Evolutionary conservation across 92 coral and sea anemone species (phyloP).

Genomic region (Hydrozoanthus gracilis): DNA sequence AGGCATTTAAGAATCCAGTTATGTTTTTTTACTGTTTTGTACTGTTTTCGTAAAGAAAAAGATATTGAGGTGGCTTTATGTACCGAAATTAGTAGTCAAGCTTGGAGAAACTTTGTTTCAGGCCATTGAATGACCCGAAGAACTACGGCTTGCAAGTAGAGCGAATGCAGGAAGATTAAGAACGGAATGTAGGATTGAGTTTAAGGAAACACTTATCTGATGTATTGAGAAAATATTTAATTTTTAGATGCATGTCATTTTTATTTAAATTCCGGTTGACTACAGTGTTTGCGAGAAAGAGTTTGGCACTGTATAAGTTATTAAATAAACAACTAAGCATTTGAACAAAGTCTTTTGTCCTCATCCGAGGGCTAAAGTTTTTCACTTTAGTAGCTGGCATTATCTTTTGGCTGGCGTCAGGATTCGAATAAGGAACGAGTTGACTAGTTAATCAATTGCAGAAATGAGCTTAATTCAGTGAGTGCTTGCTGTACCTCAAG

Average conservation of each 20-base stretch:
- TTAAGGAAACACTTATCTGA: background rate
- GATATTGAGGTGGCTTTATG: background rate
- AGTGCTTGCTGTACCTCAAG: background rate
- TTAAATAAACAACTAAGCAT: background rate
- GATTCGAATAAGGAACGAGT: too few species aligned
- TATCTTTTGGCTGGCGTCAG: too few species aligned
- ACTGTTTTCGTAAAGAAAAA: background rate
- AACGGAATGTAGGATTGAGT: background rate
- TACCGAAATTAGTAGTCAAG: background rate
- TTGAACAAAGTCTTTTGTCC: background rate
- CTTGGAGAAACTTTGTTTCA: background rate
- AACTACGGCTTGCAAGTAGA: background rate
- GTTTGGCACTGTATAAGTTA: background rate
- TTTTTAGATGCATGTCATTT: background rate
- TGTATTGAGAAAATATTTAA: conserved; percentile 12
- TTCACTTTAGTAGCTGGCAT: background rate
- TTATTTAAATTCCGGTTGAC: background rate
- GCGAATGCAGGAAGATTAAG: background rate
- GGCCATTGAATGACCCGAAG: conserved; percentile 11
- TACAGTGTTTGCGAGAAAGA: background rate
- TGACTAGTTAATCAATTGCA: background rate
- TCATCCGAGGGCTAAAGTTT: background rate
- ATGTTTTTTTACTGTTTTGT: too few species aligned
- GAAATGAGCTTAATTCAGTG: background rate
- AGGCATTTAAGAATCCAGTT: too few species aligned